These are phyloP conservation scores for Lasioglossum malachurum DNA, from an alignment of 2,888 invertebrate species.

Conservation along the genomic window DNA sequence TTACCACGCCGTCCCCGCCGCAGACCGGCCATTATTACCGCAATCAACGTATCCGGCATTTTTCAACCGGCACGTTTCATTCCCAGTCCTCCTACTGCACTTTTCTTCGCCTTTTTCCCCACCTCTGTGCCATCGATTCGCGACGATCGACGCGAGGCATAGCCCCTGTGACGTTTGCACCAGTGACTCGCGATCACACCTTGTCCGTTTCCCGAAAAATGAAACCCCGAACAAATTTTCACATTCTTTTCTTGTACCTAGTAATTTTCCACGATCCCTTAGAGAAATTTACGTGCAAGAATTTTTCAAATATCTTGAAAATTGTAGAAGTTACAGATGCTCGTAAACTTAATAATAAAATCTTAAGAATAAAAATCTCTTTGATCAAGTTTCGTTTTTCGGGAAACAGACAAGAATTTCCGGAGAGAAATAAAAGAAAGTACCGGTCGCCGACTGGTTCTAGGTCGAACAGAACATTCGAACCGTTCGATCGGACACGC, in stretches of 20 bases:
- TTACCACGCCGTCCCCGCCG: slow-evolving; percentile 74
- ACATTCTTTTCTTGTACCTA: too few species aligned
- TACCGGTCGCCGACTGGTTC: neutral
- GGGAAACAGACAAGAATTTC: neutral
- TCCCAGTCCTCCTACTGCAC: slow-evolving; percentile 45
- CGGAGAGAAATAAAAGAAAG: neutral
- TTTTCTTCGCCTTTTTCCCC: neutral
- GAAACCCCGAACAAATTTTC: neutral
- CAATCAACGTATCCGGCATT: slow-evolving; percentile 81
- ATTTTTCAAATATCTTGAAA: neutral
- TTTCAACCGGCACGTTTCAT: slow-evolving; percentile 74
- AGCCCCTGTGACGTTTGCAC: slow-evolving; percentile 5
- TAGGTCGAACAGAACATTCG: neutral
- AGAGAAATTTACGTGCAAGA: neutral
- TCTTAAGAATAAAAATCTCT: neutral
- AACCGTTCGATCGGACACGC: slow-evolving; percentile 1
- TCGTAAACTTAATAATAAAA: too few species aligned
- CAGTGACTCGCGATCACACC: slow-evolving; percentile 1
- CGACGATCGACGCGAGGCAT: neutral
- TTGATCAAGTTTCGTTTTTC: neutral
- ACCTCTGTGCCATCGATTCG: slow-evolving; percentile 1
- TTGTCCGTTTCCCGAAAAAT: neutral
- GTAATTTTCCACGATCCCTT: neutral
- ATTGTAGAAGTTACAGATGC: neutral
- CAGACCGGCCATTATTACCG: slow-evolving; percentile 75